A percentile compares a stretch with the other conserved stretches of the same genome.
These are phyloP conservation scores for Ectropis grisescens DNA, from an alignment of 1,140 invertebrate genomes.

Conservation along the genomic window DNA sequence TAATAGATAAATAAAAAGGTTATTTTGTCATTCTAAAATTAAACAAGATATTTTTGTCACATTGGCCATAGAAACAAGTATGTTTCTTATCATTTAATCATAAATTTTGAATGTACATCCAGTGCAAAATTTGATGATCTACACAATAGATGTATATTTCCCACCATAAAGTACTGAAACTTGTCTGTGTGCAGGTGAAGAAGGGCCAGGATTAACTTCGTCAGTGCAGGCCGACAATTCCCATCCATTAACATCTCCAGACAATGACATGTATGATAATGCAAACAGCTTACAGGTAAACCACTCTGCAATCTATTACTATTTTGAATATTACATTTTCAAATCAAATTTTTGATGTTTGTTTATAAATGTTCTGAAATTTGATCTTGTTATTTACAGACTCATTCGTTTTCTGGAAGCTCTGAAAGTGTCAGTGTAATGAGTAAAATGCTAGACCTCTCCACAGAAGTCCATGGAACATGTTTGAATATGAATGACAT, in stretches of 20 bases:
- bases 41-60: background rate
- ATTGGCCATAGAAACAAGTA: background rate
- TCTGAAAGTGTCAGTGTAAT: constrained; percentile 72
- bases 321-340: too few species aligned
- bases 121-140: too few species aligned
- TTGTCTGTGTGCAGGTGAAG: too few species aligned
- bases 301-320: too few species aligned
- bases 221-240: constrained; percentile 20
- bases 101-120: too few species aligned
- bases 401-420: constrained; percentile 68
- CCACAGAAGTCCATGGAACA: constrained; percentile 75
- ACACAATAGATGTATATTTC: too few species aligned
- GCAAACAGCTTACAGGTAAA: constrained; percentile 73
- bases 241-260: constrained; percentile 43
- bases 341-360: too few species aligned
- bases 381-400: constrained; percentile 36
- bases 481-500: constrained; percentile 86
- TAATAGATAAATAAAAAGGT: too few species aligned
- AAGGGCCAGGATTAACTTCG: constrained; percentile 10
- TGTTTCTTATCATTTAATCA: too few species aligned
- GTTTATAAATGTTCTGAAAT: too few species aligned
- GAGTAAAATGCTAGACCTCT: constrained; percentile 73
- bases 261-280: constrained; percentile 69
- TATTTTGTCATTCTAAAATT: background rate
- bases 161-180: too few species aligned